A percentile compares a stretch with the other conserved stretches of the same genome.
phyloP scores from a whole-genome alignment of 2,797 vertebrate species.

The Leptatherina wallacei region DNA sequence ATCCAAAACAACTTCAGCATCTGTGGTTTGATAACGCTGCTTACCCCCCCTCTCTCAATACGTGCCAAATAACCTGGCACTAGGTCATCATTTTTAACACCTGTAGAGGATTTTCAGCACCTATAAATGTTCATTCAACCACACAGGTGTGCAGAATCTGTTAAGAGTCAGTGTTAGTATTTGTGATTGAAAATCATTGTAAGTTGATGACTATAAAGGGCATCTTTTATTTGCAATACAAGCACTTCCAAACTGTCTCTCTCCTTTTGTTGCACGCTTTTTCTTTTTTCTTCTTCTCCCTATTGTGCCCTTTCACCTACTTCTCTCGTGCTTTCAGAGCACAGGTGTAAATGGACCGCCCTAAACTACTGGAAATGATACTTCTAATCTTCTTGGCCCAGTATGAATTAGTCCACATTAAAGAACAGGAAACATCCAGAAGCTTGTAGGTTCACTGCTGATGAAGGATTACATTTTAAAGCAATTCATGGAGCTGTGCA shows the following conservation, averaged over 20 bases:
- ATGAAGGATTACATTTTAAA: slow-evolving; percentile 28
- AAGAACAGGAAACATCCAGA: slow-evolving; percentile 34
- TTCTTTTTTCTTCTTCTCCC: slow-evolving; percentile 10
- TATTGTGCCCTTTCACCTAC: slow-evolving; percentile 58
- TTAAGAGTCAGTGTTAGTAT: neutral
- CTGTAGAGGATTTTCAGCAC: neutral
- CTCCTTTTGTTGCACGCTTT: slow-evolving; percentile 10
- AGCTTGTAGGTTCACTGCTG: slow-evolving; percentile 17
- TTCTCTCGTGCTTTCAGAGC: slow-evolving; percentile 33
- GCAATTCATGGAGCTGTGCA: slow-evolving; percentile 16
- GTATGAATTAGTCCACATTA: slow-evolving; percentile 22
- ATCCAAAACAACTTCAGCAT: neutral
- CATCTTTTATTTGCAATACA: slow-evolving; percentile 18
- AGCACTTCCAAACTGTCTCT: slow-evolving; percentile 44
- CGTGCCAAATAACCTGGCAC: neutral
- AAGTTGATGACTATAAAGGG: slow-evolving; percentile 23
- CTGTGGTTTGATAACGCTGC: neutral
- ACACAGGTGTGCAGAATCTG: neutral
- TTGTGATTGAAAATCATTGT: neutral
- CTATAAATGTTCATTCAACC: neutral
- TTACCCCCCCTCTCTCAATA: neutral
- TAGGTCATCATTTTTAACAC: neutral
- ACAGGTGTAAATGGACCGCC: slow-evolving; percentile 54
- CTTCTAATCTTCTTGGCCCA: slow-evolving; percentile 31
- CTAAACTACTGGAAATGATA: slow-evolving; percentile 51